A percentile compares a stretch with the other conserved stretches of the same genome.
Evolutionary conservation across 2,113 vertebrate species (phyloP).

Genomic region (Sylvietta virens): DNA sequence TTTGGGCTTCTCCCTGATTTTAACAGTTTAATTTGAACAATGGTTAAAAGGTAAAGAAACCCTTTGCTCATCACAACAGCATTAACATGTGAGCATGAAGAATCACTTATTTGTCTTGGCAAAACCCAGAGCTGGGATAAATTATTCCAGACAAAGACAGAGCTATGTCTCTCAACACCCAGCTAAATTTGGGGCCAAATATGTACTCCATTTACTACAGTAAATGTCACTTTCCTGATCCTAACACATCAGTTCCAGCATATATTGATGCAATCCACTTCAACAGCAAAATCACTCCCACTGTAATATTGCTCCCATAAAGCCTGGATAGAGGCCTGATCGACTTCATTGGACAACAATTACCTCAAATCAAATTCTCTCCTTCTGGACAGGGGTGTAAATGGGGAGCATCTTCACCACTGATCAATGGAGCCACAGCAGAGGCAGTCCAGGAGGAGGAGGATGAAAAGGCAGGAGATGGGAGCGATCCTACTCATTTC

Average conservation of each 20-base stretch:
- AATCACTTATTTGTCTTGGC: conserved; percentile 13
- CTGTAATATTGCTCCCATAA: conserved; percentile 28
- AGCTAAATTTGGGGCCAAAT: conserved; percentile 38
- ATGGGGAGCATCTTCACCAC: neutral
- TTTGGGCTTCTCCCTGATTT: neutral
- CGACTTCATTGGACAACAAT: neutral
- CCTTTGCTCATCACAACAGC: conserved; percentile 7
- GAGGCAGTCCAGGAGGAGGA: neutral
- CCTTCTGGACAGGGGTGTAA: neutral
- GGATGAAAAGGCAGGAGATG: neutral
- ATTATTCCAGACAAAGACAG: conserved; percentile 28
- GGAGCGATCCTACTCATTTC: neutral
- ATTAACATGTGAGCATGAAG: conserved; percentile 22
- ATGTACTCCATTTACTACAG: neutral
- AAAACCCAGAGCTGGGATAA: neutral
- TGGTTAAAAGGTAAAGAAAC: neutral
- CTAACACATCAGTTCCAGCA: conserved; percentile 8
- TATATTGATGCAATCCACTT: conserved; percentile 39
- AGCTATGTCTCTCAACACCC: neutral
- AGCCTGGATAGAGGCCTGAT: neutral
- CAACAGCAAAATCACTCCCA: neutral
- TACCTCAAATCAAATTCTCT: conserved; percentile 38
- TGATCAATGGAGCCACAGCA: neutral
- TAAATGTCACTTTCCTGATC: conserved; percentile 45
- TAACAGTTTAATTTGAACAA: neutral